phyloP scores from a whole-genome alignment of 2,888 invertebrate species.

The Trypoxylon attenuatum region DNA sequence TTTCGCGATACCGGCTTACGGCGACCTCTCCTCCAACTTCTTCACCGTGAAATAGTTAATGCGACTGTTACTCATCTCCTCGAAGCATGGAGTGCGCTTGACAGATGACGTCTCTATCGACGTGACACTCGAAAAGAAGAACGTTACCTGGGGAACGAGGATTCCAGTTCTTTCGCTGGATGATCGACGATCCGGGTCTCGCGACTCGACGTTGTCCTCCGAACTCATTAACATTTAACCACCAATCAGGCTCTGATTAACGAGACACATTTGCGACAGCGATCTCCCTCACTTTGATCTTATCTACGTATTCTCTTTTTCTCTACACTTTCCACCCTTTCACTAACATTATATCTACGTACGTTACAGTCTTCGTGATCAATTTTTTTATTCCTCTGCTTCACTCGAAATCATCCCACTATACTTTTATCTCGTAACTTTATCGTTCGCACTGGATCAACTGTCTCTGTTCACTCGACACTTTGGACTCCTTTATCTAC shows the following conservation, averaged over 20 bases:
- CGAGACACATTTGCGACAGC: background rate
- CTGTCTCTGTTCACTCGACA: too few species aligned
- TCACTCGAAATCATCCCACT: too few species aligned
- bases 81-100: constrained; percentile 14
- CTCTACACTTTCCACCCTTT: too few species aligned
- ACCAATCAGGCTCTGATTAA: constrained; percentile 48
- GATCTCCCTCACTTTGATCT: too few species aligned
- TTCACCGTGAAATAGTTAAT: constrained; percentile 22
- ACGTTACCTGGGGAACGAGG: constrained; percentile 30
- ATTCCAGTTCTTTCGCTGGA: constrained; percentile 38
- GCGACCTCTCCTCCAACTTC: constrained; percentile 7
- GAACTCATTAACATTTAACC: constrained; percentile 55
- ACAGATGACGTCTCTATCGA: constrained; percentile 42
- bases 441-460: too few species aligned
- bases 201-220: constrained; percentile 29
- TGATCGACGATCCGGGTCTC: constrained; percentile 32
- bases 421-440: too few species aligned
- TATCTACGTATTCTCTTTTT: too few species aligned
- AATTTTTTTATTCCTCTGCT: too few species aligned
- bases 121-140: constrained; percentile 24
- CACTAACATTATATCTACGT: too few species aligned
- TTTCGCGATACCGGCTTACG: constrained; percentile 11
- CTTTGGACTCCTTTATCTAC: too few species aligned
- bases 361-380: constrained; percentile 27
- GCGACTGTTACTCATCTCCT: constrained; percentile 17